These are phyloP conservation scores for Leucozona laternaria DNA, from an alignment of 2,888 invertebrate genomes.

Conservation along the genomic window DNA sequence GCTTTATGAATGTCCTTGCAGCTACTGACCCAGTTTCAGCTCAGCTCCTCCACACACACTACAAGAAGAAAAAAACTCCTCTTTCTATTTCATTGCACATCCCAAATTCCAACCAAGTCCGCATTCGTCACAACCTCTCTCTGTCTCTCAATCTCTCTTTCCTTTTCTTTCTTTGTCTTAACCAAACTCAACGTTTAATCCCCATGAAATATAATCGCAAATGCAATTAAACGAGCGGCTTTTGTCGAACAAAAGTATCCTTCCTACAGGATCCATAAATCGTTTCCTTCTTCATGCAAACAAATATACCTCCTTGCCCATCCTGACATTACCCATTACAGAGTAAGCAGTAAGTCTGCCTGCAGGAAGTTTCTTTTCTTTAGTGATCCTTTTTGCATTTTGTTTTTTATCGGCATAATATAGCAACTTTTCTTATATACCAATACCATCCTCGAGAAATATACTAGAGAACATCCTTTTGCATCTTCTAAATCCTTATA, in stretches of 20 bases:
- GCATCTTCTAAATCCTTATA: constrained; percentile 71
- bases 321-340: background rate
- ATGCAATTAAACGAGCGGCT: constrained; percentile 74
- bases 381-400: constrained; percentile 7
- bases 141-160: background rate
- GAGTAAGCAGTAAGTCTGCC: constrained; percentile 30
- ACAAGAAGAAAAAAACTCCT: background rate
- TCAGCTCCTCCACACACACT: background rate
- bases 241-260: constrained; percentile 72
- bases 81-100: constrained; percentile 66
- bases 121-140: background rate
- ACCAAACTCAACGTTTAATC: constrained; percentile 59
- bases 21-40: constrained; percentile 68
- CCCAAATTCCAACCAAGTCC: constrained; percentile 28
- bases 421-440: constrained; percentile 35
- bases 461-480: constrained; percentile 43
- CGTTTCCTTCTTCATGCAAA: constrained; percentile 40
- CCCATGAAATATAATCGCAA: constrained; percentile 74
- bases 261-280: constrained; percentile 60
- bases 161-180: background rate
- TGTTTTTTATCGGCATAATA: background rate
- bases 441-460: constrained; percentile 1
- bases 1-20: constrained; percentile 72
- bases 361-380: constrained; percentile 59
- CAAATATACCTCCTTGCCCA: constrained; percentile 14